phyloP scores from a whole-genome alignment of 1,140 invertebrate genomes.

The Eumeta japonica region DNA sequence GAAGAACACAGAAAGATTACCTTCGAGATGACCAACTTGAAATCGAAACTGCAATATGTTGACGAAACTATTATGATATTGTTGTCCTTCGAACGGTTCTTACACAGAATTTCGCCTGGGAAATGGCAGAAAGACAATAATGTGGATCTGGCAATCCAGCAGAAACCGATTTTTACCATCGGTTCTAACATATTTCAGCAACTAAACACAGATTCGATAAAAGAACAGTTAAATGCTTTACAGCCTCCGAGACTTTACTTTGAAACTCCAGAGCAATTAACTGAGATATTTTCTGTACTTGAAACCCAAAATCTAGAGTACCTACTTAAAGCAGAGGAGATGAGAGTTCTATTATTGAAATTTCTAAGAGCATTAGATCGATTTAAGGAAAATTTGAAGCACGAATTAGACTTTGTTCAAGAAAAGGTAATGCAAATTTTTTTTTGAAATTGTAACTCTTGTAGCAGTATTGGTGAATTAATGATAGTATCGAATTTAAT shows the following conservation, averaged over 20 bases:
- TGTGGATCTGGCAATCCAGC: constrained; percentile 26
- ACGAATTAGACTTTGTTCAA: constrained; percentile 34
- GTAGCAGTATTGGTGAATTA: no score
- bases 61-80: constrained; percentile 63
- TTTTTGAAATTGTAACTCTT: constrained; percentile 6
- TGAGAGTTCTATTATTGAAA: constrained; percentile 54
- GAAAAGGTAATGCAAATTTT: constrained; percentile 26
- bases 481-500: no score
- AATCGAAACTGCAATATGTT: constrained; percentile 61
- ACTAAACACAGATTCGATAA: constrained; percentile 32
- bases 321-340: constrained; percentile 61
- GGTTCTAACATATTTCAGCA: constrained; percentile 32
- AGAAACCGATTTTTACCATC: constrained; percentile 27
- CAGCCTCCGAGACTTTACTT: constrained; percentile 59
- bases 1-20: constrained; percentile 54
- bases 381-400: constrained; percentile 22
- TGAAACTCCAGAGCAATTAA: constrained; percentile 57
- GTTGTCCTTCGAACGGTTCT: constrained; percentile 65
- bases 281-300: constrained; percentile 58
- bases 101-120: constrained; percentile 60
- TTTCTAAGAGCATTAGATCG: constrained; percentile 31
- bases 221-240: constrained; percentile 42
- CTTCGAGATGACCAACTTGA: constrained; percentile 50
- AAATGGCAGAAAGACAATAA: constrained; percentile 49
- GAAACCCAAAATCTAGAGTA: constrained; percentile 67